Base-by-base conservation (phyloP, 2,888 invertebrate genomes). In the Drosophila siamana region DNA sequence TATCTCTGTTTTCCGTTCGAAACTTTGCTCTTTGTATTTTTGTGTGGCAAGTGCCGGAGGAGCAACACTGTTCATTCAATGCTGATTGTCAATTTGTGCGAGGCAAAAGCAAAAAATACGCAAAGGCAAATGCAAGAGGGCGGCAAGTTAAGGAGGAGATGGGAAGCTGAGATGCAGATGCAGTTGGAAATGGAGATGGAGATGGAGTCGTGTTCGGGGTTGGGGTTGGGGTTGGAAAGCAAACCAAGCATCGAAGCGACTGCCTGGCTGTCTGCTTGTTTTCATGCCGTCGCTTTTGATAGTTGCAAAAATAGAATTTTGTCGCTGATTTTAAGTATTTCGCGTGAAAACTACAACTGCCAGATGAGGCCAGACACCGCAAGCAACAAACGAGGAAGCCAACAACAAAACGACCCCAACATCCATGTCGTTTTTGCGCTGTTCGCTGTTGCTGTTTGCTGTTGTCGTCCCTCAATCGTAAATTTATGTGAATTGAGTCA, bases 321-420 rank as follows among this genome's bases (percentile, higher is more conserved):
- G 84, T 80, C 84, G 84, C 85, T 86, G 88, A 86, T 78, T 88
- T 86, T 86, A 88, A 86, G 86, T 84, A 86, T 88, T 86, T 88
- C 86, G 84, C 86, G 86, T 79, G 88, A 85, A 85, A 84, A 85
- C 80, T 85, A 79, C 77, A 68, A 70, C 76, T 55, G 44, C 69
- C 80, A 82, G 86, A 82, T 68, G 64, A 64, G 62, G 71, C 52
- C 77, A 76, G 55, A 63, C 72, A 38, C 26, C 41, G 38, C 26
- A 47, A 51, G 19, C 33, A 38, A n/a, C 38, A 26, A 51, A 57
- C 48, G 73, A 57, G 41, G 56, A 44, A 40, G 65, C 47, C 22
- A 38, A 15, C 36, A 43, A 38, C 30, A 54, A 36, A 11, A 48
- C 71, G 28, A 55, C 47, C 33, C 30, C 43, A 55, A 48, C 48